Percentiles rank a stretch among this genome's conserved stretches.
phyloP scores from a whole-genome alignment of 2,888 invertebrate genomes.

The Pterobdella sp. region DNA sequence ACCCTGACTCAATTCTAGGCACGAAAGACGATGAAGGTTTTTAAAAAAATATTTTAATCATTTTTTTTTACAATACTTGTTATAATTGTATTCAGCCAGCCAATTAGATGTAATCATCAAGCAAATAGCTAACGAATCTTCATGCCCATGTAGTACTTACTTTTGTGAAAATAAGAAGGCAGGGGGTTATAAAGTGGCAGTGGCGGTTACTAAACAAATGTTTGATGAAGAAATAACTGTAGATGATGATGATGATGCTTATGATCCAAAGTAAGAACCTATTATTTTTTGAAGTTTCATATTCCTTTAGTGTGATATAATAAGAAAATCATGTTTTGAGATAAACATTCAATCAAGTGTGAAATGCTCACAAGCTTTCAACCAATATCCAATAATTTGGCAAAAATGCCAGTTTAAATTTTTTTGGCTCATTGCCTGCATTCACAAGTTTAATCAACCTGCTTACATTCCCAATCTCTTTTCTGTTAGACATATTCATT shows the following conservation, averaged over 20 bases:
- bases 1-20: slow-evolving; percentile 27
- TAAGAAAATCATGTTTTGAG: background rate
- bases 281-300: background rate
- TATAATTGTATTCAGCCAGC: slow-evolving; percentile 17
- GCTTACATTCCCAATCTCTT: too few relatives aligned
- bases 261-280: slow-evolving; percentile 19
- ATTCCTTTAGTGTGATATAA: background rate
- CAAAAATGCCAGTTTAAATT: too few relatives aligned
- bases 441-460: too few relatives aligned
- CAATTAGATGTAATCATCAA: slow-evolving; percentile 27
- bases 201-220: slow-evolving; percentile 26
- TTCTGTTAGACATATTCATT: too few relatives aligned
- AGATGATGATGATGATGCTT: slow-evolving; percentile 25
- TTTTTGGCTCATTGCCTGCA: too few relatives aligned
- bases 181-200: slow-evolving; percentile 30
- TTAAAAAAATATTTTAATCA: too few relatives aligned
- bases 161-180: slow-evolving; percentile 16
- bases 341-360: too few relatives aligned
- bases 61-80: too few relatives aligned
- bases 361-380: too few relatives aligned
- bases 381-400: too few relatives aligned
- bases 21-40: slow-evolving; percentile 27
- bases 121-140: slow-evolving; percentile 24
- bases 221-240: slow-evolving; percentile 13
- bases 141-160: slow-evolving; percentile 28